Evolutionary conservation across 2,113 vertebrate species (phyloP), one percentile per base, ranked within the genome.

Genomic region (Genyomyrus donnyi): DNA sequence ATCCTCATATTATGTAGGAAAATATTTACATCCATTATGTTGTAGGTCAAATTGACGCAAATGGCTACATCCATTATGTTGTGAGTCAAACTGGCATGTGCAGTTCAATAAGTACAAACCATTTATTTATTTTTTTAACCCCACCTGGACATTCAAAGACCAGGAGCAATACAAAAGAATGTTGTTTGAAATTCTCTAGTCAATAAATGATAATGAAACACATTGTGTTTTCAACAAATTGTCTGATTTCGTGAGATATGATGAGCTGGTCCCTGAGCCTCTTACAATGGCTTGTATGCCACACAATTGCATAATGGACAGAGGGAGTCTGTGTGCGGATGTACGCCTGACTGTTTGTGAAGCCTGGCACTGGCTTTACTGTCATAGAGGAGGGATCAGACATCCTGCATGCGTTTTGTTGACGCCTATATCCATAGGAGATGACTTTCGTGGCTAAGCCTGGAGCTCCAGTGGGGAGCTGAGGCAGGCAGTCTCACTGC

Each of bases 1-100:
- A 48, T 85, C 45, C 45, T 24, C 45, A 48, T 85, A 85, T 45
- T 46, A 46, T 17, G 35, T 80, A 80, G 74, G 74, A 80, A 80
- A 80, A 80, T 80, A 80, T 80, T 80, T 80, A 80, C 74, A 80
- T 80, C 74, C 74, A 80, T 80, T 80, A 80, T 80, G 74, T 42
- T 42, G 31, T 80, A 42, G 35, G 74, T 80, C 74, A 80, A 80
- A 42, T 35, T 80, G 74, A 80, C 15, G 15, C 15, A 80, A 35
- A 80, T 2, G 17, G 74, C 15, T 42, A 42, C 3, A 80, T 39
- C 74, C 35, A 80, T 80, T 80, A 42, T 80, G 74, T 80, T 80
- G 74, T 80, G 74, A 80, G 35, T 80, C 35, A 80, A 80, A 80
- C 19, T 39, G 31, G 17, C 31, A 80, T 42, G 66, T 42, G 74